phyloP scores from a whole-genome alignment of 37 sponge, comb jelly and placozoan species.

The Amphimedon queenslandica region DNA sequence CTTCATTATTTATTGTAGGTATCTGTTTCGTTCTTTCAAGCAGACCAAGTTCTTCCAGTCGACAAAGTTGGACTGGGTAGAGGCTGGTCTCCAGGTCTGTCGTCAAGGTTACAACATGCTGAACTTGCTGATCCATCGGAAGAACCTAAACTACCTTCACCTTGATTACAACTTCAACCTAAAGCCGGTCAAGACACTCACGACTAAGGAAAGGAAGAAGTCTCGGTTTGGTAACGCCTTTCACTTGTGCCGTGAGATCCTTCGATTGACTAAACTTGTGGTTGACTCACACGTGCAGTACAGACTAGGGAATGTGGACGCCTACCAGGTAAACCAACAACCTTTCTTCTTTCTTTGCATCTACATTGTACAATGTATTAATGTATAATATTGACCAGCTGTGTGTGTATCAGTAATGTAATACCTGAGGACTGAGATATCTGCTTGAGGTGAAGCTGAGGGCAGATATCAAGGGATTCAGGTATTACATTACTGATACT shows the following conservation, averaged over 20 bases:
- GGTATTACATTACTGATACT: too few species aligned
- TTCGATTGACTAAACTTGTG: slow-evolving; percentile 95
- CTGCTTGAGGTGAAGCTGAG: too few species aligned
- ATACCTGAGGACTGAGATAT: too few species aligned
- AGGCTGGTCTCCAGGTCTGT: slow-evolving; percentile 98
- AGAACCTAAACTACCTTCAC: slow-evolving; percentile 99
- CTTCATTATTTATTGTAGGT: slow-evolving; percentile 34
- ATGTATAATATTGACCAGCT: too few species aligned
- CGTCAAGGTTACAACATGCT: slow-evolving; percentile 99
- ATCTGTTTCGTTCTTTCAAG: slow-evolving; percentile 96
- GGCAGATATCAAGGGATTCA: too few species aligned
- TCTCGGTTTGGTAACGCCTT: slow-evolving; percentile 99
- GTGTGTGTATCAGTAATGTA: too few species aligned
- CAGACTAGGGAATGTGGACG: slow-evolving; percentile 97
- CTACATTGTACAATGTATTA: background rate
- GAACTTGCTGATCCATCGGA: slow-evolving; percentile 97
- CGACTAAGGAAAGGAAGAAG: slow-evolving; percentile 98
- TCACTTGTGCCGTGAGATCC: slow-evolving; percentile 98
- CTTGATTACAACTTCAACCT: slow-evolving; percentile 99
- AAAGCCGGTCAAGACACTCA: slow-evolving; percentile 98
- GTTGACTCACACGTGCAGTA: slow-evolving; percentile 99
- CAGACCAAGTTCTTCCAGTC: slow-evolving; percentile 99
- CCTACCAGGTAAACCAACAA: slow-evolving; percentile 66
- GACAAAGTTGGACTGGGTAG: slow-evolving; percentile 99
- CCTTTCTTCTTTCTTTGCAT: slow-evolving; percentile 1